Base-by-base conservation (phyloP, 2,888 invertebrate genomes). In the Cryptophagus acutangulus region DNA sequence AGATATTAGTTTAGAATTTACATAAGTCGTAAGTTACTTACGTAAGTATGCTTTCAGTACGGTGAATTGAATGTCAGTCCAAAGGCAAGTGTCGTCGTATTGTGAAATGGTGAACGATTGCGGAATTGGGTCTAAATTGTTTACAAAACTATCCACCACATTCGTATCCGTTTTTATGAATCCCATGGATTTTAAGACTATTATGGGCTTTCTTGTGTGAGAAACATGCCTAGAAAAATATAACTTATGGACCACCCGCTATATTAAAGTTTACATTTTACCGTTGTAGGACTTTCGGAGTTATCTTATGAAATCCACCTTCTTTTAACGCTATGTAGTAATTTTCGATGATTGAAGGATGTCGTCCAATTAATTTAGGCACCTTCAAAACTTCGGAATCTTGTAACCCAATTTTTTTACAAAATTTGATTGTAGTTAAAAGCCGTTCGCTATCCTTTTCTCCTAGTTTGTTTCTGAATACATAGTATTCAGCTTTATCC, bases 281-380 rank as follows among this genome's bases (percentile, higher is more conserved):
- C n/a, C n/a, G n/a, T n/a, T n/a, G n/a, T n/a, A 66, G 45, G 20
- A 56, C 33, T 26, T 36, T 17, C 3, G 62, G 53, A 39, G 46
- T 48, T 13, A 76, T 59, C 9, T 60, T 46, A 1, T 54, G 43
- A 48, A 81, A 79, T 10, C 78, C 76, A 58, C 79, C 79, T 66
- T 84, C 83, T 46, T 67, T 68, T 9, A 84, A 63, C 30, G 79
- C 74, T 55, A 73, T 71, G 43, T 75, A 75, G 52, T 81, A 79
- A 55, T 82, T 80, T 35, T 77, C 74, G 54, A 82, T 61, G 17
- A 75, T 74, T 15, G 74, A 66, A 1, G 74, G 72, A 52, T 75
- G 74, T 60, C 74, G 71, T 37, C 72, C 73, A n/a, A 83, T 70
- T 2, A 83, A 43, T 17, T 5, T 72, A 1, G 78, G 76, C 50